Evolutionary conservation across 2,888 invertebrate genomes (phyloP).

Genomic region (Aplocera efformata): DNA sequence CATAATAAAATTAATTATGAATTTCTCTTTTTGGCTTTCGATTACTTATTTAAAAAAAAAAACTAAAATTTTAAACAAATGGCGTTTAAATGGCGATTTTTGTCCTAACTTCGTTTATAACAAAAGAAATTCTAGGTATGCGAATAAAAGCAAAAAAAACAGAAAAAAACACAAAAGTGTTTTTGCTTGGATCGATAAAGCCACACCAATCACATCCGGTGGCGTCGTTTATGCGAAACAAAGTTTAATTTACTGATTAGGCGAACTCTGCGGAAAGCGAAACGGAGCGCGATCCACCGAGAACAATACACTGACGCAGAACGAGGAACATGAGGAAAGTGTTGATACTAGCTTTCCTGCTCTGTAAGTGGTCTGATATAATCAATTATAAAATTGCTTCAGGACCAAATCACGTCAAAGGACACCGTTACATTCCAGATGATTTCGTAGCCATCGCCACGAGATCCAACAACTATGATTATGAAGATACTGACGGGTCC

Average conservation of each 20-base stretch:
- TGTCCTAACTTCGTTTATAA: too few species aligned
- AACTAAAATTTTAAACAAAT: background rate
- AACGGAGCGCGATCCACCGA: conserved; percentile 41
- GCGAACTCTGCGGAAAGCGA: conserved; percentile 37
- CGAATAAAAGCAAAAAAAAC: conserved; percentile 6
- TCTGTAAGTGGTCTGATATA: conserved; percentile 55
- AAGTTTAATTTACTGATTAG: conserved; percentile 43
- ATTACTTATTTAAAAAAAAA: too few species aligned
- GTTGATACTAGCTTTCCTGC: conserved; percentile 59
- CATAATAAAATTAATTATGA: too few species aligned
- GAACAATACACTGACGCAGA: conserved; percentile 26
- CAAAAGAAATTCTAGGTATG: too few species aligned
- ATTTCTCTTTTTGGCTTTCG: too few species aligned
- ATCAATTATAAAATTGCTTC: conserved; percentile 19
- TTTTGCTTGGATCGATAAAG: conserved; percentile 41
- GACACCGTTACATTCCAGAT: conserved; percentile 49
- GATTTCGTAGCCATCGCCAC: conserved; percentile 52
- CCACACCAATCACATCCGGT: conserved; percentile 47
- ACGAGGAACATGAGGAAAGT: conserved; percentile 57
- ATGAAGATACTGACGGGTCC: conserved; percentile 55
- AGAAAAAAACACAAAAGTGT: conserved; percentile 21
- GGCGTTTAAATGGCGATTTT: background rate
- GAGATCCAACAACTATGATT: conserved; percentile 54
- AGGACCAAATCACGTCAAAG: conserved; percentile 20
- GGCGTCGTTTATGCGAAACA: conserved; percentile 40